These are phyloP conservation scores for Nomada ferruginata DNA, from an alignment of 2,888 invertebrate genomes.

Conservation along the genomic window DNA sequence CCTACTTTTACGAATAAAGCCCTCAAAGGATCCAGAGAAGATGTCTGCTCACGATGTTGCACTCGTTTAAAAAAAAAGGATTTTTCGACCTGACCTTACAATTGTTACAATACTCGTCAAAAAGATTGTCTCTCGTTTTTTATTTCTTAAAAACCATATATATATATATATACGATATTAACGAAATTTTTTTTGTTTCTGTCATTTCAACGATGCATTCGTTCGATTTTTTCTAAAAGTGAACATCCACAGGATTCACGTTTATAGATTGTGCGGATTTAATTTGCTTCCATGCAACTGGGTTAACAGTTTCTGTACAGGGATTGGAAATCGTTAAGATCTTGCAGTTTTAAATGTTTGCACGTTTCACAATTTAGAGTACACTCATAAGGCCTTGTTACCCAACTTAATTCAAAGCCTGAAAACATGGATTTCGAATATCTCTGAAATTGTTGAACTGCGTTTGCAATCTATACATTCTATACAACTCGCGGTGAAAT, in stretches of 20 bases:
- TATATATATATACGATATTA: neutral
- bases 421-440: neutral
- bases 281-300: neutral
- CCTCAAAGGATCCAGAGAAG: neutral
- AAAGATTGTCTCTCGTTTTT: neutral
- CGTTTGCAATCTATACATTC: neutral
- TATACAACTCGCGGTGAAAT: neutral
- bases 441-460: neutral
- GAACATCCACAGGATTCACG: neutral
- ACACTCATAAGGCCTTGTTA: constrained; percentile 1
- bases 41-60: neutral
- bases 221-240: neutral
- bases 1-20: neutral
- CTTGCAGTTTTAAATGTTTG: neutral
- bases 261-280: neutral
- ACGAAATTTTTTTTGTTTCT: neutral
- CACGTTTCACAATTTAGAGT: constrained; percentile 12
- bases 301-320: neutral
- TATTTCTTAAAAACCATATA: neutral
- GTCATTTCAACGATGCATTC: neutral
- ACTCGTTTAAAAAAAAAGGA: neutral
- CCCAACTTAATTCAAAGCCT: neutral
- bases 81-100: neutral
- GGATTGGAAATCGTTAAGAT: constrained; percentile 1
- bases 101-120: neutral